Conservation (phyloP, 2,888 invertebrate genomes). For the Eupeodes luniger region DNA sequence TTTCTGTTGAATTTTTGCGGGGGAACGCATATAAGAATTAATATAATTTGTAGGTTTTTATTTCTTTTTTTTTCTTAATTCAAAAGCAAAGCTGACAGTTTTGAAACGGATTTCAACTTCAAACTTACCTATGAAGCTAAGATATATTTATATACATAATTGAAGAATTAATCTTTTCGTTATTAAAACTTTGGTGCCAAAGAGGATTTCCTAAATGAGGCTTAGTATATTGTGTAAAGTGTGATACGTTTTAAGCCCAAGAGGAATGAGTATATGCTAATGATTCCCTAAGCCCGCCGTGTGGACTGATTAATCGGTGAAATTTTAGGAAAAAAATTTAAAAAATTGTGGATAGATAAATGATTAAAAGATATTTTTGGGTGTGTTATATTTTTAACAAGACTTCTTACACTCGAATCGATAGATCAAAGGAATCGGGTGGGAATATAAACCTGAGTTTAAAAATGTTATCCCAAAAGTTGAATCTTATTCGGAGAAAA, state of each 20-base stretch:
- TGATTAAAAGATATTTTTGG: too few species aligned
- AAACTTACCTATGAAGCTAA: background rate
- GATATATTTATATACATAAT: background rate
- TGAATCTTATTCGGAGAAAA: too few species aligned
- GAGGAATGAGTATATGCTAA: constrained; percentile 6
- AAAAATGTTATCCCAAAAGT: too few species aligned
- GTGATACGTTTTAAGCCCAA: background rate
- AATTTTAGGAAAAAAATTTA: background rate
- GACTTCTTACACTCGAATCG: too few species aligned
- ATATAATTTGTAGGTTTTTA: background rate
- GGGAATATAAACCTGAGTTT: too few species aligned
- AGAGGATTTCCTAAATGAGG: constrained; percentile 31
- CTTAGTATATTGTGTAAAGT: constrained; percentile 15
- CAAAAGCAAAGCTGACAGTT: background rate
- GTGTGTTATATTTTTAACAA: too few species aligned
- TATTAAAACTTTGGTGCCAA: background rate
- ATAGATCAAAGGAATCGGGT: too few species aligned
- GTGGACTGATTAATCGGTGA: constrained; percentile 5
- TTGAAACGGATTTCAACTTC: constrained; percentile 19
- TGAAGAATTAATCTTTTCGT: background rate
- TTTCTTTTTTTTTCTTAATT: background rate
- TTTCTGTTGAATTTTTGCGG: constrained; percentile 15
- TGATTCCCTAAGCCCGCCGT: background rate
- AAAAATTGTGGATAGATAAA: background rate
- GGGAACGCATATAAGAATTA: constrained; percentile 16